Evolutionary conservation across 2,113 vertebrate genomes (phyloP).

Genomic region (Calonectris borealis): DNA sequence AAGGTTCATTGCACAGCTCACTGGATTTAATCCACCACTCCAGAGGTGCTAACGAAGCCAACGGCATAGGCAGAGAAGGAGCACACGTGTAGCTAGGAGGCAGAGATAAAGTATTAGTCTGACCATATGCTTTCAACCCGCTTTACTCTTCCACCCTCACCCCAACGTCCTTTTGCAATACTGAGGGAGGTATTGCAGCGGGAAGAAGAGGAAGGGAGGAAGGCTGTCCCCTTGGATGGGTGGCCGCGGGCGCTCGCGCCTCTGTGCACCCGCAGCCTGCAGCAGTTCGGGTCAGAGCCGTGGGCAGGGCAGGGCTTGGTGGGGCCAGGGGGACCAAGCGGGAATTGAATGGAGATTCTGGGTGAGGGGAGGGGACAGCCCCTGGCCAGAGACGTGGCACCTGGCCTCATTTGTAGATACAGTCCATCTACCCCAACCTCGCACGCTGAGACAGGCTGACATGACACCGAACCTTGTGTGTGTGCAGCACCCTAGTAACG

Average conservation of each 20-base stretch:
- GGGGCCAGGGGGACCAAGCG: rapidly evolving
- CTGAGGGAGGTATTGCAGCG: background rate
- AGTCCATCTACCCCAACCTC: background rate
- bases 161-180: background rate
- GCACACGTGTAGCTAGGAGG: background rate
- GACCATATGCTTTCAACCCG: background rate
- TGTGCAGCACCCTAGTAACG: background rate
- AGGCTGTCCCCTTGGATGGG: background rate
- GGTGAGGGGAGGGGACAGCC: background rate
- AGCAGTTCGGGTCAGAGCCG: rapidly evolving
- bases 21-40: conserved; percentile 15
- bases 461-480: rapidly evolving
- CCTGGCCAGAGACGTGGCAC: background rate
- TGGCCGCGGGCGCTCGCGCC: rapidly evolving
- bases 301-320: background rate
- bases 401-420: background rate
- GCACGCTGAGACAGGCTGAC: rapidly evolving
- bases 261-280: too few species aligned
- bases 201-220: background rate
- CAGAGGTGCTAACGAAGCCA: background rate
- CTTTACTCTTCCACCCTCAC: background rate
- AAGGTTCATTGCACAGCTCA: conserved; percentile 22
- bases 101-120: background rate
- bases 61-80: background rate
- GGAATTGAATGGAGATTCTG: background rate